These are phyloP conservation scores for Neodontobutis hainanensis DNA, from an alignment of 2,113 vertebrate genomes.

Conservation along the genomic window DNA sequence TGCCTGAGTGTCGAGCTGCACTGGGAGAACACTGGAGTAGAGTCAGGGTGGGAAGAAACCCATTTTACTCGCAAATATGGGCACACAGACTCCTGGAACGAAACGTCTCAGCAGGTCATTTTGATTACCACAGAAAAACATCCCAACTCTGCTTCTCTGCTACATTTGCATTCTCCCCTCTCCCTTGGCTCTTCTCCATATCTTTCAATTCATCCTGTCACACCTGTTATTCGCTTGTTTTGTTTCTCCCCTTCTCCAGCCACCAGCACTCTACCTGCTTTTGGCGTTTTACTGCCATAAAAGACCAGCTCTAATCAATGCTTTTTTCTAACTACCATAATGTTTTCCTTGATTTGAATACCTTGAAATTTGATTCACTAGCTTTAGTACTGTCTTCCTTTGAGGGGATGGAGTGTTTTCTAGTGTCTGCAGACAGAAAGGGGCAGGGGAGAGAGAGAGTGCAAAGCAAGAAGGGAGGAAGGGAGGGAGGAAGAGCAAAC, in stretches of 20 bases:
- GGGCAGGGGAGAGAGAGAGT: slow-evolving; percentile 21
- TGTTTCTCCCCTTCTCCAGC: slow-evolving; percentile 16
- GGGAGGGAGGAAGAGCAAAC: slow-evolving; percentile 53
- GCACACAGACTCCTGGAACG: slow-evolving; percentile 22
- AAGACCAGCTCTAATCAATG: slow-evolving; percentile 23
- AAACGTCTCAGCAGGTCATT: slow-evolving; percentile 50
- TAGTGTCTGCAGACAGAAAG: slow-evolving; percentile 42
- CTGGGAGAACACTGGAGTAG: not conserved
- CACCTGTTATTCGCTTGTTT: slow-evolving; percentile 71
- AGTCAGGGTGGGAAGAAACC: not conserved
- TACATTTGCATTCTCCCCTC: slow-evolving; percentile 65
- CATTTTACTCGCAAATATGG: slow-evolving; percentile 23
- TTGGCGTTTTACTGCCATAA: slow-evolving; percentile 42
- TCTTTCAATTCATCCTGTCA: slow-evolving; percentile 56
- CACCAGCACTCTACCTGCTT: slow-evolving; percentile 53
- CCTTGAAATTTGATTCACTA: slow-evolving; percentile 51
- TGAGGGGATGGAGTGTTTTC: slow-evolving; percentile 33
- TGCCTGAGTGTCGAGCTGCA: slow-evolving; percentile 13
- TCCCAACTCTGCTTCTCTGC: slow-evolving; percentile 28
- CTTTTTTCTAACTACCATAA: not conserved
- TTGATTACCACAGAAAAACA: slow-evolving; percentile 50
- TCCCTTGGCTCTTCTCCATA: slow-evolving; percentile 52
- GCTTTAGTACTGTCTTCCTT: slow-evolving; percentile 47
- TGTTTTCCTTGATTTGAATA: not conserved
- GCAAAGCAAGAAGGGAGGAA: slow-evolving; percentile 33